Conservation (phyloP, 2,113 vertebrate species). For the Arvicanthis niloticus region DNA sequence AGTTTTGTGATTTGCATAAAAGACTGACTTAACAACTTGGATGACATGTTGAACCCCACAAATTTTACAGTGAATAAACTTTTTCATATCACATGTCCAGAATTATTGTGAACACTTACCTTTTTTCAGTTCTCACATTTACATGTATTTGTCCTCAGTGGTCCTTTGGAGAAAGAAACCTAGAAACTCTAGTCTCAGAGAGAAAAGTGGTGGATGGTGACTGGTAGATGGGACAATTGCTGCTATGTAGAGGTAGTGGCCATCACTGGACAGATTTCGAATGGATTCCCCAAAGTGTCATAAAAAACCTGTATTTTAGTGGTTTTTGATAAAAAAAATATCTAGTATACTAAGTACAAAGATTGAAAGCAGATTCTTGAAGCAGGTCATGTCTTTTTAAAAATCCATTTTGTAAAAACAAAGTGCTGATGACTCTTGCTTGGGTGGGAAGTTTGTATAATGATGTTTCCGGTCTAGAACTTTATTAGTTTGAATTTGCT, state of each 20-base stretch:
- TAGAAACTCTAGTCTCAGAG: not conserved
- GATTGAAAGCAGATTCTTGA: not conserved
- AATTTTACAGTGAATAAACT: conserved; percentile 14
- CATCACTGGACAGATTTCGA: not conserved
- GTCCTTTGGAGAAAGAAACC: not conserved
- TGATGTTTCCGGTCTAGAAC: not conserved
- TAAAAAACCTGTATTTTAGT: not conserved
- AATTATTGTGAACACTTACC: not conserved
- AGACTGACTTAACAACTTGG: not conserved
- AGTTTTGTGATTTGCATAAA: conserved; percentile 11
- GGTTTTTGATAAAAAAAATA: not conserved
- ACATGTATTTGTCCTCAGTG: not conserved
- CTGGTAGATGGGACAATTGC: rapidly evolving
- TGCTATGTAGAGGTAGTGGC: not conserved
- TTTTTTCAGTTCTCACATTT: not conserved
- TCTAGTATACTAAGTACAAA: not conserved
- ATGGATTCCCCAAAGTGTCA: not conserved
- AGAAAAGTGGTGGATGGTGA: not conserved
- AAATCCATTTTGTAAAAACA: not conserved
- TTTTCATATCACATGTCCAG: not conserved
- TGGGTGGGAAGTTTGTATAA: not conserved
- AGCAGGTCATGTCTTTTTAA: not conserved
- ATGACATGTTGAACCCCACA: not conserved
- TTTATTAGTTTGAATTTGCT: not conserved
- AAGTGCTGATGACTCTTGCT: not conserved